Base-by-base conservation (phyloP, 2,888 invertebrate species). In the Pemphredon lugubris region DNA sequence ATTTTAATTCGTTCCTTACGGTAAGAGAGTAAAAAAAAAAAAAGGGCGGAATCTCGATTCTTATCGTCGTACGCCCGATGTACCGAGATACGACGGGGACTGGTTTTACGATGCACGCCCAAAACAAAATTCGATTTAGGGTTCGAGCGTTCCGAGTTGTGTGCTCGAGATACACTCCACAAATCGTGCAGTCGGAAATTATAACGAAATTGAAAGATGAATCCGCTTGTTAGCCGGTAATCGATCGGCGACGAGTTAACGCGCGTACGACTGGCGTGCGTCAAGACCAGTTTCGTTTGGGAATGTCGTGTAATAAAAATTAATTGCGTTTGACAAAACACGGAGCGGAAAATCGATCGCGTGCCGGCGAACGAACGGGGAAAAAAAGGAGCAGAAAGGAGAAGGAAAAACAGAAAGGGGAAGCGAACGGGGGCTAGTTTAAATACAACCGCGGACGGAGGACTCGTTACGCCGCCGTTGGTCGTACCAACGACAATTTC, bases 401-500 rank as follows among this genome's bases (percentile, higher is more conserved):
- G n/a, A n/a, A n/a, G n/a, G n/a, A n/a, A n/a, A n/a, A n/a, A n/a
- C n/a, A n/a, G n/a, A n/a, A n/a, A n/a, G n/a, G 7, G 7, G 4
- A 7, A 3, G 7, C 26, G 26, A 26, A 26, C 26, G 26, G 26
- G 4, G 26, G 7, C n/a, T n/a, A 26, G 7, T 26, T 26, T 26
- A 18, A 69, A 58, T 42, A 48, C 57, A 60, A 69, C 23, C 26
- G 50, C 45, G n/a, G 18, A 37, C 14, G 2, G 55, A 42, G 42
- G 13, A 42, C n/a, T 9, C 53, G 14, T 47, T 39, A 16, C 23
- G 23, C 11, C 47, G 50, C 48, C 21, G 32, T 14, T 48, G 47
- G 64, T 70, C 57, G 68, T 69, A 48, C 54, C 42, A 30, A 77
- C 57, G 75, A 82, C 73, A 78, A 78, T 81, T 75, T 71, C 78